Evolutionary conservation across 2,113 vertebrate species (phyloP).

Genomic region (Phaetusa simplex): DNA sequence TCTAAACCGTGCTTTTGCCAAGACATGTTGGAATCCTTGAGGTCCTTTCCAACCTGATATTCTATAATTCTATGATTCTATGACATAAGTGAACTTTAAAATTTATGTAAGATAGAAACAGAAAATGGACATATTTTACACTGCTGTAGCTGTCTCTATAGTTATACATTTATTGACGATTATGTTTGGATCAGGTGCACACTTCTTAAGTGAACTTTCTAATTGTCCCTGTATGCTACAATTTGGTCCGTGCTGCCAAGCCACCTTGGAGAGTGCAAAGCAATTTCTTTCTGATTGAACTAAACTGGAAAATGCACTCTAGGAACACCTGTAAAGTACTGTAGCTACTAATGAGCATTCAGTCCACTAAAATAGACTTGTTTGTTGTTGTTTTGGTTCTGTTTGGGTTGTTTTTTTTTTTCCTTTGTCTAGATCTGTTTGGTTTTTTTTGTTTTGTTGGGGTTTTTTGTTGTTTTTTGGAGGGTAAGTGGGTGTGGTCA

Average conservation of each 20-base stretch:
- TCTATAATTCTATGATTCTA: not conserved
- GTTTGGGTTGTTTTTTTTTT: not conserved
- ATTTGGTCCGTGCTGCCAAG: not conserved
- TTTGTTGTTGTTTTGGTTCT: not conserved
- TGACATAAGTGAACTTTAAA: not conserved
- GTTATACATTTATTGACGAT: not conserved
- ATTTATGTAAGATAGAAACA: not conserved
- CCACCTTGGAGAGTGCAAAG: not conserved
- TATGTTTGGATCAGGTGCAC: not conserved
- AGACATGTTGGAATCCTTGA: not conserved
- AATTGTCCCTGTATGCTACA: not conserved
- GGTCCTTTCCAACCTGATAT: not conserved
- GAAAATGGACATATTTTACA: not conserved
- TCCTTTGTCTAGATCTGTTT: not conserved
- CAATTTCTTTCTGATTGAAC: not conserved
- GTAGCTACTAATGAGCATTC: not conserved
- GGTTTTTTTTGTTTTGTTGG: not conserved
- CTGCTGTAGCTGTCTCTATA: not conserved
- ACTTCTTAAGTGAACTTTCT: not conserved
- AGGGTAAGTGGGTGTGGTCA: too few species aligned
- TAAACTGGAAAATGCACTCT: not conserved
- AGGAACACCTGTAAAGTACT: not conserved
- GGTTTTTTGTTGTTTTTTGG: not conserved
- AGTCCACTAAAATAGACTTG: not conserved
- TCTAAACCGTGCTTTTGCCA: not conserved